phyloP scores from a whole-genome alignment of 2,888 invertebrate genomes.

The Protula sp. region DNA sequence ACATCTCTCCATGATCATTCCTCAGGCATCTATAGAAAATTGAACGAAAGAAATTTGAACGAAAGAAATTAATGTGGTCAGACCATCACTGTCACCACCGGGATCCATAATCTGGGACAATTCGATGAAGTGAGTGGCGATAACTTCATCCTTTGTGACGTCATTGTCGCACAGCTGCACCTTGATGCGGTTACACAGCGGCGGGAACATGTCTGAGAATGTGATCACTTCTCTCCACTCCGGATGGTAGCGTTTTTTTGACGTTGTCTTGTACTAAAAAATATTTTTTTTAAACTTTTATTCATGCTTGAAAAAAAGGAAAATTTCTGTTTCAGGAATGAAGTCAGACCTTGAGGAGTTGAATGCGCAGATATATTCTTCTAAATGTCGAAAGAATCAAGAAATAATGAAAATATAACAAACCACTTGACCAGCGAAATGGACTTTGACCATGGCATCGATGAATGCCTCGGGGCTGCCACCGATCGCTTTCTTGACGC shows the following conservation, averaged over 20 bases:
- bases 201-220: constrained; percentile 30
- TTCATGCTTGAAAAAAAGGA: too few species aligned
- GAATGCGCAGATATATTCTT: too few species aligned
- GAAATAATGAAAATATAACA: too few species aligned
- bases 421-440: constrained; percentile 25
- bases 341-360: too few species aligned
- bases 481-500: constrained; percentile 23
- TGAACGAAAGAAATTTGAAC: too few species aligned
- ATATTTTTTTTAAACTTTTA: too few species aligned
- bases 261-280: constrained; percentile 24
- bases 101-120: constrained; percentile 29
- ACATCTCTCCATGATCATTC: too few species aligned
- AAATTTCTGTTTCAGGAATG: too few species aligned
- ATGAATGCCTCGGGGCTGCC: constrained; percentile 21
- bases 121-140: constrained; percentile 30
- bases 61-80: too few species aligned
- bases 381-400: too few species aligned
- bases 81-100: constrained; percentile 23
- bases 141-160: constrained; percentile 20
- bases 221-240: constrained; percentile 26
- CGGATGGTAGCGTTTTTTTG: constrained; percentile 26
- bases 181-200: constrained; percentile 29
- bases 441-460: constrained; percentile 26
- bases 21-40: too few species aligned
- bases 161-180: constrained; percentile 24